Evolutionary conservation across 2,888 invertebrate species (phyloP).

Genomic region (Chloromyia formosa): DNA sequence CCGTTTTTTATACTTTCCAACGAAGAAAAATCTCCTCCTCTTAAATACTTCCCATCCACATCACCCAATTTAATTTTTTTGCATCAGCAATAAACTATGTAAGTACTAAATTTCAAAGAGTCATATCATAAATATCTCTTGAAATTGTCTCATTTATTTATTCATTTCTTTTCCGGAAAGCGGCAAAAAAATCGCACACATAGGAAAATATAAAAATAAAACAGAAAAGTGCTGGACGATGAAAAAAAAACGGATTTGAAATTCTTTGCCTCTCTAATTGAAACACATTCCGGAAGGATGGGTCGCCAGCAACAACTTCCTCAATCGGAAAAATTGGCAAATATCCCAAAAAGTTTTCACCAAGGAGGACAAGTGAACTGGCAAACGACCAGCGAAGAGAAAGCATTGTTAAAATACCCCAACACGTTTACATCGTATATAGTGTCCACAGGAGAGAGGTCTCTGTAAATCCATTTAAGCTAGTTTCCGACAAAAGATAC

Average conservation of each 20-base stretch:
- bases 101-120: neutral
- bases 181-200: neutral
- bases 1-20: too few relatives aligned
- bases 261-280: constrained; percentile 34
- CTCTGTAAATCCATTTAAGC: constrained; percentile 11
- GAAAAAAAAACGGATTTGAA: neutral
- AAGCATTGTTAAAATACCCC: neutral
- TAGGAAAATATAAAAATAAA: too few relatives aligned
- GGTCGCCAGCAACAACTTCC: constrained; percentile 46
- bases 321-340: constrained; percentile 48
- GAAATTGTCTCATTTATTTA: constrained; percentile 15
- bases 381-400: neutral
- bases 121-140: constrained; percentile 15
- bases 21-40: too few relatives aligned
- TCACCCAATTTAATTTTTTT: neutral
- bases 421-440: neutral
- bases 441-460: neutral
- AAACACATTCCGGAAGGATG: constrained; percentile 39
- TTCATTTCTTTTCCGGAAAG: constrained; percentile 21
- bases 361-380: neutral
- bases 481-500: neutral
- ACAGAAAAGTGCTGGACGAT: too few relatives aligned
- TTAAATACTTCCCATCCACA: too few relatives aligned
- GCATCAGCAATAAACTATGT: neutral
- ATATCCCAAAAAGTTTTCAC: constrained; percentile 46